Conservation (phyloP, 1,140 invertebrate species). For the Drosophila nasuta region DNA sequence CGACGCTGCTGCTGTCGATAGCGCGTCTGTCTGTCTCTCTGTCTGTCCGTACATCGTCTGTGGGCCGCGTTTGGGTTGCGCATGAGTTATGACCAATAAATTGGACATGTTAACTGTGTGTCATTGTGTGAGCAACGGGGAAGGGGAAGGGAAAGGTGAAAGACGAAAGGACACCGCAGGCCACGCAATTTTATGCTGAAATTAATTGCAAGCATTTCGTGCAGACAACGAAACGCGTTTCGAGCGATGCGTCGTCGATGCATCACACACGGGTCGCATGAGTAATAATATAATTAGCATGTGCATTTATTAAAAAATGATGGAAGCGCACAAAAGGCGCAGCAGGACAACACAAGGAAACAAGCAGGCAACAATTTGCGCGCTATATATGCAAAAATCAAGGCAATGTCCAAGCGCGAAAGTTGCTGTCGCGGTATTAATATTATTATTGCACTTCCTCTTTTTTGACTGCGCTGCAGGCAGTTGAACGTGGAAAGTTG, state of each 20-base stretch:
- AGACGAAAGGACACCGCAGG: slow-evolving; percentile 61
- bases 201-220: slow-evolving; percentile 78
- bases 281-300: slow-evolving; percentile 83
- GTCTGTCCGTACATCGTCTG: slow-evolving; percentile 10
- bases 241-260: slow-evolving; percentile 9
- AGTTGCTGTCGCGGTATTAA: slow-evolving; percentile 52
- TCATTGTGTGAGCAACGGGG: slow-evolving; percentile 39
- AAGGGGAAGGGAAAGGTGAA: too few relatives aligned
- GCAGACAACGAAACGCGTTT: slow-evolving; percentile 5
- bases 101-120: slow-evolving; percentile 83
- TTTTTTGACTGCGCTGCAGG: not conserved
- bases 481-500: too few relatives aligned
- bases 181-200: slow-evolving; percentile 79
- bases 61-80: slow-evolving; percentile 34
- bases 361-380: slow-evolving; percentile 39
- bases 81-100: slow-evolving; percentile 82
- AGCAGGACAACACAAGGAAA: slow-evolving; percentile 13
- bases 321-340: slow-evolving; percentile 71
- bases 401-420: slow-evolving; percentile 43
- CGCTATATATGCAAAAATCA: slow-evolving; percentile 57
- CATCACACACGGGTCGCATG: slow-evolving; percentile 67
- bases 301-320: slow-evolving; percentile 81
- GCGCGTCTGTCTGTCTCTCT: slow-evolving; percentile 29
- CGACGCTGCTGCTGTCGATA: slow-evolving; percentile 27
- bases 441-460: slow-evolving; percentile 74